phyloP scores from a whole-genome alignment of 2,113 vertebrate species.

The Anguilla japonica region DNA sequence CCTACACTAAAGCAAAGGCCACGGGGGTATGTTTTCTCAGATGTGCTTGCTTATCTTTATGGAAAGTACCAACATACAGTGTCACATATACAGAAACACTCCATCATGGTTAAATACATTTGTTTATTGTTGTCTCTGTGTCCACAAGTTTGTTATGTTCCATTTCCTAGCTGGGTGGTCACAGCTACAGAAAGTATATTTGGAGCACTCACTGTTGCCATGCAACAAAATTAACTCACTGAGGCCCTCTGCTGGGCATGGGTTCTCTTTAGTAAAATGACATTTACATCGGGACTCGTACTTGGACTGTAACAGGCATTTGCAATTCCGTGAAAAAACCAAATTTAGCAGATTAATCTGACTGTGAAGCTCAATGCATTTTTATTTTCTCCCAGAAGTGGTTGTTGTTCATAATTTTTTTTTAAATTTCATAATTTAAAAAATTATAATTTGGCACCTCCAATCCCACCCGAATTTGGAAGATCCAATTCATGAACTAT shows the following conservation, averaged over 20 bases:
- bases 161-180: not conserved
- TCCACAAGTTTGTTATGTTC: conserved; percentile 9
- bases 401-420: too few species aligned
- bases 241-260: not conserved
- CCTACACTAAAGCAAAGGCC: conserved; percentile 95
- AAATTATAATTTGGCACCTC: too few species aligned
- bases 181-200: not conserved
- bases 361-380: too few species aligned
- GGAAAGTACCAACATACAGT: not conserved
- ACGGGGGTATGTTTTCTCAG: conserved; percentile 78
- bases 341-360: too few species aligned
- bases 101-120: not conserved
- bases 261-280: not conserved
- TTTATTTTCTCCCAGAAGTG: too few species aligned
- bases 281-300: not conserved
- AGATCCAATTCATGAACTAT: too few species aligned
- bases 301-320: too few species aligned
- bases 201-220: not conserved
- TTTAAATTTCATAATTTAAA: too few species aligned
- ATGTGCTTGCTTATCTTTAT: conserved; percentile 33
- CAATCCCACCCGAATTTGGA: too few species aligned
- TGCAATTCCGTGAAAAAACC: too few species aligned
- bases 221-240: not conserved
- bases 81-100: conserved; percentile 7
- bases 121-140: not conserved